Conservation (phyloP, 2,797 vertebrate genomes). For the Pantherophis alleghaniensis region DNA sequence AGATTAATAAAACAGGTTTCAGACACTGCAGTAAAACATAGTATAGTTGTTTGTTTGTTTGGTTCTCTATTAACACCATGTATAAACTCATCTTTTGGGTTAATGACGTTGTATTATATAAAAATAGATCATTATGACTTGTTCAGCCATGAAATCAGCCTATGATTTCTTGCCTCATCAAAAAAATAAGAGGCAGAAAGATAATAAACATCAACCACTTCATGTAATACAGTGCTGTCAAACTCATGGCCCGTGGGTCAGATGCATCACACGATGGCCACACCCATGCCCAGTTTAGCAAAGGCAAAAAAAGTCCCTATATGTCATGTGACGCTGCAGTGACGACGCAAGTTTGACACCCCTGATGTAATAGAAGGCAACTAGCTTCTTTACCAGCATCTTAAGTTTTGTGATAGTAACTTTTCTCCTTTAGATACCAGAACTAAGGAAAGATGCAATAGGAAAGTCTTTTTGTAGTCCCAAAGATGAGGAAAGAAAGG, state of each 20-base stretch:
- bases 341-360: too few relatives aligned
- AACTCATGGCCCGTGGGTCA: too few relatives aligned
- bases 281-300: too few relatives aligned
- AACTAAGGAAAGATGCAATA: not conserved
- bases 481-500: not conserved
- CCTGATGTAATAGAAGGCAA: not conserved
- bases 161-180: not conserved
- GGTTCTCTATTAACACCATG: not conserved
- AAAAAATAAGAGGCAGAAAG: not conserved
- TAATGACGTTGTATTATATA: not conserved
- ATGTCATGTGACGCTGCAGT: rapidly evolving
- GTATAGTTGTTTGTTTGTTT: not conserved
- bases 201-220: not conserved
- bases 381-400: not conserved
- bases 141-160: not conserved
- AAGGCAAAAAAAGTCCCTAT: too few relatives aligned
- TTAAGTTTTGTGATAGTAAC: not conserved
- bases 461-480: not conserved
- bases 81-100: not conserved
- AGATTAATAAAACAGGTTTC: not conserved
- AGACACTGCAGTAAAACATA: not conserved
- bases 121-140: not conserved
- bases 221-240: not conserved
- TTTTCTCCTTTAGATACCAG: not conserved
- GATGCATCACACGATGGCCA: too few relatives aligned